A percentile compares a stretch with the other conserved stretches of the same genome.
Evolutionary conservation across 2,113 vertebrate genomes (phyloP).

Genomic region (Indicator indicator): DNA sequence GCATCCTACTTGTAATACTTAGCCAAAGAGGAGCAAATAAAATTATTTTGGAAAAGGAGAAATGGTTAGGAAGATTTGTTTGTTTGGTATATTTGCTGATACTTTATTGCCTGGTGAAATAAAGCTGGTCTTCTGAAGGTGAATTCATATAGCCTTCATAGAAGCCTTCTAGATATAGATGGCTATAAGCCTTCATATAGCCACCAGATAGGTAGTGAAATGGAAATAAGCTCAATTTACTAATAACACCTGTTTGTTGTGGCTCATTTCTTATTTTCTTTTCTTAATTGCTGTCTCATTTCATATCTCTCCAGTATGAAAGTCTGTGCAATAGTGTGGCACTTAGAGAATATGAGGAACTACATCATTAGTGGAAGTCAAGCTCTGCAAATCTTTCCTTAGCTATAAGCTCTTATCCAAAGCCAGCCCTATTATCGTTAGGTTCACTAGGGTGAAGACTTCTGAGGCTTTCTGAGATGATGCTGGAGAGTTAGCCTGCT

Average conservation of each 20-base stretch:
- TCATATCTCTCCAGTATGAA: neutral
- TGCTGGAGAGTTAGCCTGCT: neutral
- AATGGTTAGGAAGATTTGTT: neutral
- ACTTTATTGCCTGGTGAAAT: neutral
- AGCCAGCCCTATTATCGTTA: neutral
- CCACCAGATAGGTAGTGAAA: neutral
- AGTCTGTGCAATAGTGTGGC: neutral
- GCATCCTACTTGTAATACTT: neutral
- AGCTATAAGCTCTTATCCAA: neutral
- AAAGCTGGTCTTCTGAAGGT: neutral
- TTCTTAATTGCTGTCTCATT: neutral
- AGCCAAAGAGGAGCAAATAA: neutral
- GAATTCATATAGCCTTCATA: neutral
- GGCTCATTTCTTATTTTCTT: neutral
- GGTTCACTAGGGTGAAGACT: neutral
- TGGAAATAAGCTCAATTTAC: neutral
- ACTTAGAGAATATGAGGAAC: neutral
- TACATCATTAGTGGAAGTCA: neutral
- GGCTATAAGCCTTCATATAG: neutral
- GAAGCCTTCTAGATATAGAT: too few species aligned
- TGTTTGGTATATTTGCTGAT: neutral
- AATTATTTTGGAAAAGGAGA: neutral
- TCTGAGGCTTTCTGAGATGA: neutral
- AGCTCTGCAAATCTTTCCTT: neutral
- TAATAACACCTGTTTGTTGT: neutral